Conservation (phyloP, 2,113 vertebrate genomes). For the Eolophus roseicapilla region DNA sequence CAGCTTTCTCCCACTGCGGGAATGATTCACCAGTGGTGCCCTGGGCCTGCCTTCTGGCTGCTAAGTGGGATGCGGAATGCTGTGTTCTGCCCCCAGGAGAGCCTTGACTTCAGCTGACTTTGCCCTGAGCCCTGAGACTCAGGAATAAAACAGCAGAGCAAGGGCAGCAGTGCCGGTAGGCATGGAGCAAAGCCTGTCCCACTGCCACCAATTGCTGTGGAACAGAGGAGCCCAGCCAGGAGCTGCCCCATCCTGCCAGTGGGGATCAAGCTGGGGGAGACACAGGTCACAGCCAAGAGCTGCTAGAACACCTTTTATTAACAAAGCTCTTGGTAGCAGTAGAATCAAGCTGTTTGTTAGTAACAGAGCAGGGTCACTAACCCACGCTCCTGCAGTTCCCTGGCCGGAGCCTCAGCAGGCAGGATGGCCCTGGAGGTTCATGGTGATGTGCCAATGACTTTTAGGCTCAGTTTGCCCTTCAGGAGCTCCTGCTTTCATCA, state of each 20-base stretch:
- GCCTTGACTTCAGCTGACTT: background rate
- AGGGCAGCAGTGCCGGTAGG: background rate
- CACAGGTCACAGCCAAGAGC: background rate
- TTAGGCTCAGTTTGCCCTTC: background rate
- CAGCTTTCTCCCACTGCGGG: background rate
- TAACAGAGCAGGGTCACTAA: background rate
- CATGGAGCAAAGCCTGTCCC: background rate
- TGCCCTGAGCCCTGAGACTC: background rate
- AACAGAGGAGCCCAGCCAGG: background rate
- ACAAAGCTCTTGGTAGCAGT: background rate
- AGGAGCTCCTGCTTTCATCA: background rate
- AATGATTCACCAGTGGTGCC: background rate
- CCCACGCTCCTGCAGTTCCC: background rate
- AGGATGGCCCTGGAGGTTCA: background rate
- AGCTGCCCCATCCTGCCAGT: background rate
- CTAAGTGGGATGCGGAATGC: background rate
- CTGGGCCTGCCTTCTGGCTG: background rate
- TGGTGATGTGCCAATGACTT: background rate
- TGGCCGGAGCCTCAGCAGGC: no score
- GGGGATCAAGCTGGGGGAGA: no score
- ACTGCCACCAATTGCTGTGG: background rate
- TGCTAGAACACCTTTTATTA: background rate
- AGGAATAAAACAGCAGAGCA: background rate
- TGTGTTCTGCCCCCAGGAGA: fast-evolving
- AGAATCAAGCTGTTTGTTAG: background rate